Evolutionary conservation across 2,888 invertebrate species (phyloP).

Genomic region (Caenorhabditis doughertyi): DNA sequence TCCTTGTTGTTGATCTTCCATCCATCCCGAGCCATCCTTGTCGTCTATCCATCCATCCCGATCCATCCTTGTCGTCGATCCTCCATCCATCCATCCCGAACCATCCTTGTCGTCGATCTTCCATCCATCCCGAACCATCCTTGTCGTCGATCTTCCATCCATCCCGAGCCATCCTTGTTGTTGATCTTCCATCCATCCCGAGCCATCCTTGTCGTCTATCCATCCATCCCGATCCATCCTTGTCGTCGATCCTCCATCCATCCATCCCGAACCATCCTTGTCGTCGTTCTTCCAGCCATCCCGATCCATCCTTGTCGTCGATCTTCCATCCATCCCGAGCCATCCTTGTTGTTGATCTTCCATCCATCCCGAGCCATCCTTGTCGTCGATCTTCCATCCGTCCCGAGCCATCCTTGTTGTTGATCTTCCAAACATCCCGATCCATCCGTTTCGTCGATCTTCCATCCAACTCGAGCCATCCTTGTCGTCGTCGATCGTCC

Average conservation of each 20-base stretch:
- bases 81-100: slow-evolving; percentile 7
- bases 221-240: too few relatives aligned
- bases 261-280: background rate
- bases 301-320: background rate
- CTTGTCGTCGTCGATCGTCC: background rate
- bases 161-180: slow-evolving; percentile 7
- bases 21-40: slow-evolving; percentile 21
- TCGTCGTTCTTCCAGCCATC: background rate
- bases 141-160: too few relatives aligned
- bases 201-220: slow-evolving; percentile 2
- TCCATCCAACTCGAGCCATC: background rate
- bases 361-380: slow-evolving; percentile 12
- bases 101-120: background rate
- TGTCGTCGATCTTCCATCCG: background rate
- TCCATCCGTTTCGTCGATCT: background rate
- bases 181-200: slow-evolving; percentile 1
- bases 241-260: background rate
- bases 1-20: background rate
- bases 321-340: too few relatives aligned
- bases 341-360: too few relatives aligned
- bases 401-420: background rate
- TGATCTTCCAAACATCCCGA: too few relatives aligned
- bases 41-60: slow-evolving; percentile 5
- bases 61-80: slow-evolving; percentile 2
- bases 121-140: background rate